phyloP scores from a whole-genome alignment of 2,888 invertebrate genomes.

The Lapara coniferarum region DNA sequence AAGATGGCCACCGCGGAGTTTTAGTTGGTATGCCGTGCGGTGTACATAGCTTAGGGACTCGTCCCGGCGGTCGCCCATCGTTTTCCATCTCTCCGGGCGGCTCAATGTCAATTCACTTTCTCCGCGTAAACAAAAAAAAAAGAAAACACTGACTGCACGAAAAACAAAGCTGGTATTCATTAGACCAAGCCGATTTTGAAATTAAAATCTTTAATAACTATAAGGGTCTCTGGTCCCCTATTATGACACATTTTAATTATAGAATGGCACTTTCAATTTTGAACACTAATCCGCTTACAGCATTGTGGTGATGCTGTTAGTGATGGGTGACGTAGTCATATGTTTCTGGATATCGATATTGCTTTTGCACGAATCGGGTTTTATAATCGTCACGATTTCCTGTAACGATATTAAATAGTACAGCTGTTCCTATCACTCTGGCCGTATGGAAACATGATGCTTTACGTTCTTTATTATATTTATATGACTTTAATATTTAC shows the following conservation, averaged over 20 bases:
- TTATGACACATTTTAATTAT: slow-evolving; percentile 79
- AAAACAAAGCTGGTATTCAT: neutral
- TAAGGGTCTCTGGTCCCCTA: slow-evolving; percentile 50
- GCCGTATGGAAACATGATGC: too few relatives aligned
- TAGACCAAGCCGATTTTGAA: neutral
- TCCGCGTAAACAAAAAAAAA: too few relatives aligned
- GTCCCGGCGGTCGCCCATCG: too few relatives aligned
- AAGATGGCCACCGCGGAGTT: too few relatives aligned
- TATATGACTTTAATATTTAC: too few relatives aligned
- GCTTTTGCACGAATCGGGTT: neutral
- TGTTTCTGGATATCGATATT: neutral
- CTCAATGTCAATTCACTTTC: too few relatives aligned
- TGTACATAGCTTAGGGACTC: too few relatives aligned
- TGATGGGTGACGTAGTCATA: slow-evolving; percentile 44
- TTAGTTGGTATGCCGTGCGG: too few relatives aligned
- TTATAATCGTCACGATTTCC: neutral
- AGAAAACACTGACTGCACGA: neutral
- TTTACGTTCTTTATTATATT: too few relatives aligned
- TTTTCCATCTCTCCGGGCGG: too few relatives aligned
- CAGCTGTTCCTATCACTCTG: too few relatives aligned
- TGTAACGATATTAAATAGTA: too few relatives aligned
- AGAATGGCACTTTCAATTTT: slow-evolving; percentile 73
- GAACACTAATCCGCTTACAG: slow-evolving; percentile 75
- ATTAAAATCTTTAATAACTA: slow-evolving; percentile 13
- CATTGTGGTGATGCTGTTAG: slow-evolving; percentile 53